Percentiles rank a stretch among this genome's conserved stretches.
phyloP scores from a whole-genome alignment of 2,113 vertebrate genomes.

The Epinephelus moara region DNA sequence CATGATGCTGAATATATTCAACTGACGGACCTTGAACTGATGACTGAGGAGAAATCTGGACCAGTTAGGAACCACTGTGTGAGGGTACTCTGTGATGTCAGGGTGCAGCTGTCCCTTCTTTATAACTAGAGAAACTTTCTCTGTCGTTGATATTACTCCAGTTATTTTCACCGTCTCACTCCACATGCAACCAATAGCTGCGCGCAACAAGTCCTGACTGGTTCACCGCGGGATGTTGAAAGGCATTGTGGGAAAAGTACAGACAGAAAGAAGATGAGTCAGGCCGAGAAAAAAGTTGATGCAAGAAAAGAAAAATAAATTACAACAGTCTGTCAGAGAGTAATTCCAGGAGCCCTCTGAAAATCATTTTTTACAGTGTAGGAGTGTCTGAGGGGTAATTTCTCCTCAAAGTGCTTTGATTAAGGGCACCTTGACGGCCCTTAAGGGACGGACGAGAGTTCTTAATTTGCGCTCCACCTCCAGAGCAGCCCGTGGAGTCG shows the following conservation, averaged over 20 bases:
- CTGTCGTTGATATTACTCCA: neutral
- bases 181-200: neutral
- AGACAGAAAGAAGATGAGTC: neutral
- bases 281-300: neutral
- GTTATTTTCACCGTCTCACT: neutral
- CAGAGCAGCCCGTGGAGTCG: neutral
- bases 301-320: neutral
- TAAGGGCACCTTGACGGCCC: constrained; percentile 60
- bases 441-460: neutral
- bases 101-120: neutral
- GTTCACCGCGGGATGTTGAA: neutral
- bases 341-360: constrained; percentile 1
- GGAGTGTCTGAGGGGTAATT: constrained; percentile 30
- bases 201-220: neutral
- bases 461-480: constrained; percentile 21
- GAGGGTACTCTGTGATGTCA: neutral
- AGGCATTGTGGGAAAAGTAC: neutral
- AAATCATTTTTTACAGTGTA: constrained; percentile 6
- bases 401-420: constrained; percentile 39
- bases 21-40: no score
- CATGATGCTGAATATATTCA: no score
- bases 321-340: neutral
- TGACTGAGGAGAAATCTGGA: no score
- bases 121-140: neutral
- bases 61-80: neutral